Base-by-base conservation (phyloP, 2,113 vertebrate species). In the Psittacus erithacus region DNA sequence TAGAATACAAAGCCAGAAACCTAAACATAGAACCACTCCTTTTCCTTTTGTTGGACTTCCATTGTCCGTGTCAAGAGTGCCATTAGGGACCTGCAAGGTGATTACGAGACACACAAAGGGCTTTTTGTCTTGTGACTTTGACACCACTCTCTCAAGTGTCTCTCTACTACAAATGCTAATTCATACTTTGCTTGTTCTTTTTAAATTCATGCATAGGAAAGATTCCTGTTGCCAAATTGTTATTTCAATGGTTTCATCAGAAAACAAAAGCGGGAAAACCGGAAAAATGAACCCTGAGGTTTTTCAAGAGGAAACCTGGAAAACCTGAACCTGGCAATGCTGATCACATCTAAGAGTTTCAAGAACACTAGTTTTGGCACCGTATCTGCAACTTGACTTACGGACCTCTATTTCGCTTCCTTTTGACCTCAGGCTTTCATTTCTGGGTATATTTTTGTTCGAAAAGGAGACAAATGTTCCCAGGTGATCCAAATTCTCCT, bases 11-110 rank as follows among this genome's bases (percentile, higher is more conserved):
- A 87, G 74, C 17, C 59, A 80, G 82, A 80, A 79, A 57, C 23
- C 89, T 86, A 80, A 85, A 83, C 31, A 63, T 28, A 63, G 85
- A 62, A 57, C 28, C 55, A 49, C 55, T 55, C 53, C 28, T 71
- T 31, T 29, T 60, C 23, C 63, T 88, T 90, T 86, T 67, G 53
- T 59, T 70, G 23, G 53, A 17, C 33, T 85, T 91, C 50, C 53
- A 83, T 43, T 90, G 59, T 49, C 50, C 55, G 52, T 19, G 10
- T 49, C 53, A 22, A 15, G 52, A 81, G 44, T 24, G 9, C 62
- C 44, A 22, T 41, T 28, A 52, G 31, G 38, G 75, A 75, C 81
- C 82, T 78, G 60, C 95, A 93, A 95, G 95, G 95, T 94, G 88
- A 92, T 76, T 41, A 90, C 46, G 64, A 63, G 82, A 50, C 76